Conservation (phyloP, 37 sponge, comb jelly and placozoan genomes). For the Mnemiopsis leidyi region DNA sequence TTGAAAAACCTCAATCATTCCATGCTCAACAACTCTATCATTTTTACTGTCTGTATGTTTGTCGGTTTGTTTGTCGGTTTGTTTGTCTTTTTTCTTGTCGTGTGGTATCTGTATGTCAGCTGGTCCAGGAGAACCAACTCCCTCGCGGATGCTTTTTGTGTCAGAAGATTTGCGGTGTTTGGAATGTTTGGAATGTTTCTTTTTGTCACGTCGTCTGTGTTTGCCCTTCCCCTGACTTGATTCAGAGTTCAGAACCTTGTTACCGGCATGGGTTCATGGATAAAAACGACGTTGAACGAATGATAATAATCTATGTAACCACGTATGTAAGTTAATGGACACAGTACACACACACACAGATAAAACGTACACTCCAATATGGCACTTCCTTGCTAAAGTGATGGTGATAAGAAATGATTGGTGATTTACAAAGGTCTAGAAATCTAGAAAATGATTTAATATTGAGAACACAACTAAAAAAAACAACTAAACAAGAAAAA, state of each 20-base stretch:
- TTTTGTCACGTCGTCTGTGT: background rate
- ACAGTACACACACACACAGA: no score
- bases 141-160: background rate
- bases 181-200: background rate
- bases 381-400: no score
- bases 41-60: background rate
- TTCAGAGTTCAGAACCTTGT: background rate
- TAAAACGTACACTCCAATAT: no score
- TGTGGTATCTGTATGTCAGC: background rate
- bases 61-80: background rate
- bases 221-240: background rate
- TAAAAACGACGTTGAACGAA: no score
- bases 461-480: no score
- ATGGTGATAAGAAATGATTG: no score
- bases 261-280: no score
- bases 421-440: no score
- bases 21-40: background rate
- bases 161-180: background rate
- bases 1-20: background rate
- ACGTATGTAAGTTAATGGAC: no score
- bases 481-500: no score
- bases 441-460: no score
- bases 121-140: background rate
- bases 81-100: background rate
- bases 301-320: no score